Evolutionary conservation across 2,797 vertebrate species (phyloP).

Genomic region (Lophius americanus): DNA sequence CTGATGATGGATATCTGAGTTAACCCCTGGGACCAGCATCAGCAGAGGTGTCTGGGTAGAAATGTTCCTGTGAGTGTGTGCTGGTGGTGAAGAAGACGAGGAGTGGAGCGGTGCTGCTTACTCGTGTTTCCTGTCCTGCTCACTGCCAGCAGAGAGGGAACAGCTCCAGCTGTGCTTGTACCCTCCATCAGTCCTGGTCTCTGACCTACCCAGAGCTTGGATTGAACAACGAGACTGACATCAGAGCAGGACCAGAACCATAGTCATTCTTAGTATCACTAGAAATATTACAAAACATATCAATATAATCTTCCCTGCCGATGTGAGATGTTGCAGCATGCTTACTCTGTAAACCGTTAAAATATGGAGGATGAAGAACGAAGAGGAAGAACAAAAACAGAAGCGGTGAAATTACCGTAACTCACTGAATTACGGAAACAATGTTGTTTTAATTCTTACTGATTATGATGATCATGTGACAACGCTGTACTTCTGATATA

Average conservation of each 20-base stretch:
- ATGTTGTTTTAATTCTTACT: too few species aligned
- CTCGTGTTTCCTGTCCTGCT: slow-evolving; percentile 91
- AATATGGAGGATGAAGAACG: too few species aligned
- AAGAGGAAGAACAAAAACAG: too few species aligned
- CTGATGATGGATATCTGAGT: not conserved
- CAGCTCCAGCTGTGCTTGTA: slow-evolving; percentile 95
- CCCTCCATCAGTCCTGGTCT: slow-evolving; percentile 91
- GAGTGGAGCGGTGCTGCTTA: slow-evolving; percentile 80
- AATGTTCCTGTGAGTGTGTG: slow-evolving; percentile 25
- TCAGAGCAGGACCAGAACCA: slow-evolving; percentile 48
- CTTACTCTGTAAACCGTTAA: too few species aligned
- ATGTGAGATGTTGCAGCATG: too few species aligned
- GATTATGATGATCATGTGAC: too few species aligned
- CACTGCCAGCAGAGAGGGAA: slow-evolving; percentile 87
- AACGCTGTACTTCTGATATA: too few species aligned
- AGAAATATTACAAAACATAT: not conserved
- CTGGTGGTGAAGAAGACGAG: slow-evolving; percentile 27
- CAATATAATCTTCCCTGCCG: too few species aligned
- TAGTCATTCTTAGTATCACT: slow-evolving; percentile 7
- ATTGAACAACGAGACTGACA: slow-evolving; percentile 66
- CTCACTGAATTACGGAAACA: too few species aligned
- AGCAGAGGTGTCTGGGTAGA: slow-evolving; percentile 27
- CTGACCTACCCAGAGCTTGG: slow-evolving; percentile 93
- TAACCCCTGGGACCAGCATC: slow-evolving; percentile 1
- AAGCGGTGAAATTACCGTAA: too few species aligned